Conservation (phyloP, 2,113 vertebrate genomes). For the Misgurnus mizolepis region DNA sequence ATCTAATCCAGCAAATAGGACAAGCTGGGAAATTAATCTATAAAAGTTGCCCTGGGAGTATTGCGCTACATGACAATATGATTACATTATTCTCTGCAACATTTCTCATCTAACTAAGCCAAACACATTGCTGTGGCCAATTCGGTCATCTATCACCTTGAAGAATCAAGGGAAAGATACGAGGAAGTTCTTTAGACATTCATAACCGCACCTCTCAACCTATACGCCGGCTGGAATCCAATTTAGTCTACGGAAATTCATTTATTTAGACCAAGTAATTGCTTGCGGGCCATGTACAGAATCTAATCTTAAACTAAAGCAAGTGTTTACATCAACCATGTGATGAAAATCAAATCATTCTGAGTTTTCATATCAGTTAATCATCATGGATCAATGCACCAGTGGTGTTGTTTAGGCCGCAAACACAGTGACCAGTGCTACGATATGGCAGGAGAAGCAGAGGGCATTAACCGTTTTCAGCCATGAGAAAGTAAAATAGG, state of each 20-base stretch:
- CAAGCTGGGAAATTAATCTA: constrained; percentile 53
- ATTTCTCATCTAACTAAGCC: constrained; percentile 25
- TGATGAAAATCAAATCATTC: constrained; percentile 53
- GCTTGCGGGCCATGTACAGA: background rate
- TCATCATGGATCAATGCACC: constrained; percentile 49
- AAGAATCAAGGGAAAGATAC: background rate
- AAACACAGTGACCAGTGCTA: constrained; percentile 25
- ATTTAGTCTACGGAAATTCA: constrained; percentile 21
- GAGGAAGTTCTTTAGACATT: background rate
- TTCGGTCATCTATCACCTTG: background rate
- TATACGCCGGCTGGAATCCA: constrained; percentile 4
- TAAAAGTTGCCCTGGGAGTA: constrained; percentile 49
- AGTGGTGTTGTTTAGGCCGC: constrained; percentile 26
- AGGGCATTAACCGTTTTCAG: background rate
- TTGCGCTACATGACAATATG: constrained; percentile 47
- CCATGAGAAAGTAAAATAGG: background rate
- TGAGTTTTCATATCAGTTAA: constrained; percentile 40
- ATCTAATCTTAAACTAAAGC: constrained; percentile 30
- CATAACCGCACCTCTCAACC: background rate
- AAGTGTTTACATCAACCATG: constrained; percentile 17
- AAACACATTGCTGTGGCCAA: background rate
- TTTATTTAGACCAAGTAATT: constrained; percentile 9
- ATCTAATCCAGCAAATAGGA: constrained; percentile 15
- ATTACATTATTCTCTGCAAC: background rate
- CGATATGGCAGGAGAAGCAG: background rate